Conservation (phyloP, 2,888 invertebrate genomes). For the Drosophila limbata region DNA sequence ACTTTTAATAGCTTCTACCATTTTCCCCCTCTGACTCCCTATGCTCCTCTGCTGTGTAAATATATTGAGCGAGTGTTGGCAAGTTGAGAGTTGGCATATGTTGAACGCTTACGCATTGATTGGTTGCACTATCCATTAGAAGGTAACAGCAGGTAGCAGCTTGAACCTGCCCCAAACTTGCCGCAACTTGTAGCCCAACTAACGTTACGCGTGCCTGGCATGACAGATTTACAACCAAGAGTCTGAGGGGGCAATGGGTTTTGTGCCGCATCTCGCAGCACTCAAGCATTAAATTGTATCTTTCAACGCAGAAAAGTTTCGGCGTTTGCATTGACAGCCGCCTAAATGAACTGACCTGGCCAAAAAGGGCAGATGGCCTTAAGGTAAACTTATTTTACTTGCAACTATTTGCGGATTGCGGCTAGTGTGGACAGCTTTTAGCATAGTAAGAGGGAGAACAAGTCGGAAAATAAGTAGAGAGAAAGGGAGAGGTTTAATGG, state of each 20-base stretch:
- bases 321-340: constrained; percentile 51
- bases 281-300: constrained; percentile 79
- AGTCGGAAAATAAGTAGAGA: no score
- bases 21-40: not conserved
- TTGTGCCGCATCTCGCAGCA: constrained; percentile 60
- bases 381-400: constrained; percentile 40
- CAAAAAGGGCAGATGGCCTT: not conserved
- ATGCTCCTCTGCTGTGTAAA: constrained; percentile 36
- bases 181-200: constrained; percentile 39
- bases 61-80: constrained; percentile 36
- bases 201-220: constrained; percentile 65
- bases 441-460: not conserved
- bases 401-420: constrained; percentile 33
- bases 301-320: constrained; percentile 52
- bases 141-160: constrained; percentile 31
- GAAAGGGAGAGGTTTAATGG: not conserved
- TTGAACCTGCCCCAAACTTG: constrained; percentile 37
- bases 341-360: constrained; percentile 44
- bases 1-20: constrained; percentile 76
- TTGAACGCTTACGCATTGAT: constrained; percentile 67
- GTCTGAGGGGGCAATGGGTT: constrained; percentile 57
- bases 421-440: constrained; percentile 7
- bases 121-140: constrained; percentile 67
- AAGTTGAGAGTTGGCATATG: constrained; percentile 62
- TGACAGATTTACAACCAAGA: constrained; percentile 49